Evolutionary conservation across 2,113 vertebrate species (phyloP).

Genomic region (Pomatostomus ruficeps): DNA sequence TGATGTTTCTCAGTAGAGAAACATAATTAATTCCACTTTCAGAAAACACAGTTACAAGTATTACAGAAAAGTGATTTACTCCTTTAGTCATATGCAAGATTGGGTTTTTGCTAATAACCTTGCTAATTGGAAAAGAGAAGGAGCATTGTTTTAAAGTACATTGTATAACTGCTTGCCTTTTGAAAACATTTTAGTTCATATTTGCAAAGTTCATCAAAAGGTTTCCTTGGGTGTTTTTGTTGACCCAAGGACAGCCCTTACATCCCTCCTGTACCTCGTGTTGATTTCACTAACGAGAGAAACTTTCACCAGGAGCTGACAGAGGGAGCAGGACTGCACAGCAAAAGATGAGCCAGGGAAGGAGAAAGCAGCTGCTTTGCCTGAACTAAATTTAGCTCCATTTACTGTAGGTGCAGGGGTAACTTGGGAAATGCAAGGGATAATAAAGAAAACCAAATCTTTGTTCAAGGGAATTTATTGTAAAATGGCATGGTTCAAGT

Average conservation of each 20-base stretch:
- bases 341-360: not conserved
- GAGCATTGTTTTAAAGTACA: not conserved
- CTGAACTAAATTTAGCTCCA: not conserved
- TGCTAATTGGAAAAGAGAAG: not conserved
- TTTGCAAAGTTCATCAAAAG: not conserved
- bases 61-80: not conserved
- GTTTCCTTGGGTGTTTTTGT: not conserved
- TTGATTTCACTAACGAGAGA: not conserved
- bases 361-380: not conserved
- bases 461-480: not conserved
- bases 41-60: not conserved
- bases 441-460: not conserved
- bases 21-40: not conserved
- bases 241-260: not conserved
- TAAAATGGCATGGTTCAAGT: not conserved
- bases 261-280: accelerated
- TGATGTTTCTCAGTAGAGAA: not conserved
- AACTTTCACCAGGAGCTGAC: not conserved
- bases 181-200: not conserved
- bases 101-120: not conserved
- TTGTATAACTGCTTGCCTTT: not conserved
- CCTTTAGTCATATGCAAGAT: not conserved
- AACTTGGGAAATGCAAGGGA: not conserved
- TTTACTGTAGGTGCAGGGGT: not conserved
- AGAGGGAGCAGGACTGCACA: not conserved